Base-by-base conservation (phyloP, 2,888 invertebrate genomes). In the Dicranocentrus wangi region DNA sequence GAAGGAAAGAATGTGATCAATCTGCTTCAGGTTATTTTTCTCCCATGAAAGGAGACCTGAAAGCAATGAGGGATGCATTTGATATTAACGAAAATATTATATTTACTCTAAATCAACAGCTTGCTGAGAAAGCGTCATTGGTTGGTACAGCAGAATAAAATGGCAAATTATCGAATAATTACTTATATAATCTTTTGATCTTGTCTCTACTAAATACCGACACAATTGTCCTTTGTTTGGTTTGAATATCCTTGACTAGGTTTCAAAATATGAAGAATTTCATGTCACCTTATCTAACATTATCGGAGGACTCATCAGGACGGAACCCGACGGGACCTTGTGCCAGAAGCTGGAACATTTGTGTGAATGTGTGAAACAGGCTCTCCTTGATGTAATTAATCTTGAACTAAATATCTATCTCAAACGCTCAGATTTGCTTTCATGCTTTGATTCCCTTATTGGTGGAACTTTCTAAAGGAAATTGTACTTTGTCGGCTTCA, bases 331-430 rank as follows among this genome's bases (percentile, higher is more conserved):
- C 2, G n/a, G 10, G 43, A 43, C 21, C 61, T 51, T 13, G 17
- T 17, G 39, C n/a, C n/a, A 61, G 0, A 68, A 61, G 51, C 32
- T 76, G 58, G 39, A 25, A 15, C 76, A 69, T 19, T 61, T 76
- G 43, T 61, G 47, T 39, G 60, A 58, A 7, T 76, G 76, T 51
- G 76, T 76, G 25, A 76, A 76, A 19, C 76, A 76, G n/a, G 69
- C 32, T 0, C 61, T 76, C 43, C 42, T 68, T 17, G 76, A 76
- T 61, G 76, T 76, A 76, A 69, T 58, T 75, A 17, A 42, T 43
- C 10, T 32, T 32, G n/a, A n/a, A n/a, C n/a, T n/a, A n/a, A n/a
- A n/a, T n/a, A n/a, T n/a, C n/a, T 32, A 32, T 32, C 32, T 10
- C 32, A 32, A n/a, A n/a, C 10, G 3, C 10, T 32, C 32, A 32